Conservation (phyloP, 2,113 vertebrate species). For the Pardalotus punctatus region DNA sequence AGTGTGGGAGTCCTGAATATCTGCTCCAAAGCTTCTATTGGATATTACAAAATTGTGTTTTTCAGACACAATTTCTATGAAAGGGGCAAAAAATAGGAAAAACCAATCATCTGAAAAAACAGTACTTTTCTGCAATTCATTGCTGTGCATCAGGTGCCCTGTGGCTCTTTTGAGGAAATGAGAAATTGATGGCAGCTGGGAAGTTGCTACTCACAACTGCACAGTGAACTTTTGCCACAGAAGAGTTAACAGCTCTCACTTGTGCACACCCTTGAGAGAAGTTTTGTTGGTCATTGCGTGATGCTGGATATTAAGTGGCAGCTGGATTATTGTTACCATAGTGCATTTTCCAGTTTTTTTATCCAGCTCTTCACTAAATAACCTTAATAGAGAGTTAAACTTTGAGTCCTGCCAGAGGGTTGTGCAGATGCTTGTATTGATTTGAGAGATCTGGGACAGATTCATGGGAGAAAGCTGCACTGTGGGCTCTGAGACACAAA, state of each 20-base stretch:
- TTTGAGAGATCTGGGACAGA: background rate
- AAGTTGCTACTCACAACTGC: background rate
- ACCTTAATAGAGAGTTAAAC: background rate
- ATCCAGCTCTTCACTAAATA: background rate
- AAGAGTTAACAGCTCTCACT: background rate
- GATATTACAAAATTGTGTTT: background rate
- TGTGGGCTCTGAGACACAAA: background rate
- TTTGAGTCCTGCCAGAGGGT: background rate
- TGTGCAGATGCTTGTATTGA: background rate
- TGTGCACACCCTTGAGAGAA: accelerated
- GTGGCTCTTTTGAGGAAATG: background rate
- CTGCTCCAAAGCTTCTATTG: background rate
- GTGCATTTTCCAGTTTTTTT: background rate
- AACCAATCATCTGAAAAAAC: background rate
- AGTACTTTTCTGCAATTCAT: background rate
- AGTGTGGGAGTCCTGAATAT: background rate
- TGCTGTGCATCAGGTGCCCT: background rate
- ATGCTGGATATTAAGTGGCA: background rate
- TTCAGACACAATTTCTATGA: background rate
- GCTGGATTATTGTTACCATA: background rate
- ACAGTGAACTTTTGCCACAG: background rate
- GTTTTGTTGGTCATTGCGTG: background rate
- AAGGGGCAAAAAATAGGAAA: background rate
- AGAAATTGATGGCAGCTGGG: background rate
- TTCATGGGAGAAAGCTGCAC: background rate